These are phyloP conservation scores for Stramonita haemastoma DNA, from an alignment of 2,888 invertebrate species.

Conservation along the genomic window DNA sequence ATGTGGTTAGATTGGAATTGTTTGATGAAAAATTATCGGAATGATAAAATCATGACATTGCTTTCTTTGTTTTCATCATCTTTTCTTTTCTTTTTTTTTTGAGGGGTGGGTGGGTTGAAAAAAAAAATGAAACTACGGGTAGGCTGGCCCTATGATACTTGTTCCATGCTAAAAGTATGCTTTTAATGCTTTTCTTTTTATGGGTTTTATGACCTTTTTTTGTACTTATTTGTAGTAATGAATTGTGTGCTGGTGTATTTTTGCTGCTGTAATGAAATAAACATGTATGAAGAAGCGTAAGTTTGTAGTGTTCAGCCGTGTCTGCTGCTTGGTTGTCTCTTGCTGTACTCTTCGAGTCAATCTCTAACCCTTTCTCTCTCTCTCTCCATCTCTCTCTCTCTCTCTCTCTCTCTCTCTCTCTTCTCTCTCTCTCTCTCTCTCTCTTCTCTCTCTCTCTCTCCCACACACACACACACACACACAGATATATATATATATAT, in stretches of 20 bases:
- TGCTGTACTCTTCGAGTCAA: no score
- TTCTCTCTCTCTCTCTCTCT: no score
- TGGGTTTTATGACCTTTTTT: background rate
- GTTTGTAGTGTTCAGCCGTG: no score
- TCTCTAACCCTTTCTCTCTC: no score
- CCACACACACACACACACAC: no score
- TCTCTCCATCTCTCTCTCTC: no score
- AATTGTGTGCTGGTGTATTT: background rate
- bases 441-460: no score
- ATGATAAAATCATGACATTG: background rate
- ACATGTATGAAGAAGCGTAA: background rate
- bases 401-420: no score
- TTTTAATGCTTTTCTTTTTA: background rate
- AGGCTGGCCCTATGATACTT: background rate
- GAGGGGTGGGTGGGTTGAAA: background rate
- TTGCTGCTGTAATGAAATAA: constrained; percentile 13
- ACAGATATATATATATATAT: no score
- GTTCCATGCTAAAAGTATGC: background rate
- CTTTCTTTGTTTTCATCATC: background rate
- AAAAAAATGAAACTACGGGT: background rate
- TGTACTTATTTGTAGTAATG: background rate
- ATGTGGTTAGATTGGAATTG: no score
- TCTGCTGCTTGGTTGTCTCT: no score
- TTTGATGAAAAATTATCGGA: no score
- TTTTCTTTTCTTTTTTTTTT: background rate